These are phyloP conservation scores for Apis mellifera DNA, from an alignment of 1,140 invertebrate genomes.

Conservation along the genomic window Amel_HAv3.1 CM009946.2:1111501-1112000, in stretches of 20 bases:
- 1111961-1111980: no score
- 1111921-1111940: no score
- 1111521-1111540: neutral
- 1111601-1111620: conserved; percentile 11
- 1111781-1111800: neutral
- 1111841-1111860: no score
- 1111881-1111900: no score
- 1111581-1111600: neutral
- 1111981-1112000: no score
- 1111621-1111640: neutral
- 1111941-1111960: no score
- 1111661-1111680: no score
- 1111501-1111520: neutral
- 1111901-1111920: no score
- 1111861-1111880: no score
- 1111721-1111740: neutral
- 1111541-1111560: conserved; percentile 27
- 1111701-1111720: neutral
- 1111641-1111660: neutral
- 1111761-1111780: neutral
- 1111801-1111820: neutral
- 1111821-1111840: no score
- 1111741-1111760: no score
- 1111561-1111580: neutral
- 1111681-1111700: neutral